A percentile compares a stretch with the other conserved stretches of the same genome.
phyloP scores from a whole-genome alignment of 2,113 vertebrate species.

The Zeus faber region DNA sequence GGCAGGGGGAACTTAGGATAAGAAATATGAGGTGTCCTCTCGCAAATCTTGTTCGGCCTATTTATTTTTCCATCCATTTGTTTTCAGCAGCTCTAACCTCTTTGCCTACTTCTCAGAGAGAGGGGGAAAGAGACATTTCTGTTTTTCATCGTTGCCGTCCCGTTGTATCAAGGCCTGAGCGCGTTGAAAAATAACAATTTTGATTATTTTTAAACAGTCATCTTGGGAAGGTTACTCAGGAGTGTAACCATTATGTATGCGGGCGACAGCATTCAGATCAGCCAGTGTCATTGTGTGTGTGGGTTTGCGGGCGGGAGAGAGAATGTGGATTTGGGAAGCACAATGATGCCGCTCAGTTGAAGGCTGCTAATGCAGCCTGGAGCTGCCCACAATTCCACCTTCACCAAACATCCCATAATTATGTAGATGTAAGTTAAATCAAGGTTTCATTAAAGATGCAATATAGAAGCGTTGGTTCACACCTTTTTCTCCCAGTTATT shows the following conservation, averaged over 20 bases:
- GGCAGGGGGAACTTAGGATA: no score
- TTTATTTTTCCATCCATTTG: background rate
- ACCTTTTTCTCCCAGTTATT: no score
- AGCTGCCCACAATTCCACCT: background rate
- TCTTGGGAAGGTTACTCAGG: slow-evolving; percentile 4
- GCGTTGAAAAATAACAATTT: slow-evolving; percentile 28
- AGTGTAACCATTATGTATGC: background rate
- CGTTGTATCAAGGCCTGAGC: slow-evolving; percentile 25
- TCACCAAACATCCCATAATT: no score
- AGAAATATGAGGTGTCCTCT: no score
- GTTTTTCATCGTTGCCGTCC: background rate
- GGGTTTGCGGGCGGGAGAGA: background rate
- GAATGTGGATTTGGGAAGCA: background rate
- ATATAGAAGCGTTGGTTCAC: no score
- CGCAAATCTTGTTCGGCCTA: no score
- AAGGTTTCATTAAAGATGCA: no score
- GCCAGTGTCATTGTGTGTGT: background rate
- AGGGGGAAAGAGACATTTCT: background rate
- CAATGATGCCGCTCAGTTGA: background rate
- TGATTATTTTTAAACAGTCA: slow-evolving; percentile 32
- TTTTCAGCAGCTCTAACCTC: background rate
- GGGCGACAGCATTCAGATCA: slow-evolving; percentile 9
- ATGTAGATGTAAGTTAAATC: no score
- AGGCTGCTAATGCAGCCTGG: background rate
- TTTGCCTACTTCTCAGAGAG: no score